Evolutionary conservation across 2,797 vertebrate genomes (phyloP).

Genomic region (Neosilurus mollespiculum): DNA sequence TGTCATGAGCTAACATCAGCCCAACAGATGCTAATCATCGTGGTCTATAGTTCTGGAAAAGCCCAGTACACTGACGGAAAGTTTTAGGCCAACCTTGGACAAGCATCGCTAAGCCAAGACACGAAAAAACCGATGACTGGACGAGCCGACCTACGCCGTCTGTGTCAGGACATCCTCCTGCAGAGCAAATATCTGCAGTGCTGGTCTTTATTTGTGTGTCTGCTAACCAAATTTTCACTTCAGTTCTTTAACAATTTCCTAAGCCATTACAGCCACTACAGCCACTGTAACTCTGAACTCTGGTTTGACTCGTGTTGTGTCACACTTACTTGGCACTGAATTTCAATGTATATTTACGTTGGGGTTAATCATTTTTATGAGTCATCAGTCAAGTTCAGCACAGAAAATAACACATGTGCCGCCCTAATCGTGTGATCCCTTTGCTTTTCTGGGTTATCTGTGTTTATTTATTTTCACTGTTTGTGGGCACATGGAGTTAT

Average conservation of each 20-base stretch:
- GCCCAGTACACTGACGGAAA: constrained; percentile 71
- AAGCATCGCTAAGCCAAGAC: constrained; percentile 66
- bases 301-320: constrained; percentile 2
- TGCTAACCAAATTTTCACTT: constrained; percentile 8
- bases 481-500: constrained; percentile 6
- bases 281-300: constrained; percentile 12
- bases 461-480: constrained; percentile 18
- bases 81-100: constrained; percentile 68
- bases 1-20: constrained; percentile 60
- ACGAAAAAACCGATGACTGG: constrained; percentile 70
- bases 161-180: constrained; percentile 65
- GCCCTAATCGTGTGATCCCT: constrained; percentile 9
- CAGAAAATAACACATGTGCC: constrained; percentile 8
- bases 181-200: constrained; percentile 59
- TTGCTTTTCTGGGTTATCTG: constrained; percentile 19
- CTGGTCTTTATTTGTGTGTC: constrained; percentile 56
- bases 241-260: not conserved
- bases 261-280: not conserved
- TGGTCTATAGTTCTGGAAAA: constrained; percentile 64
- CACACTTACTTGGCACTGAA: not conserved
- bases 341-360: constrained; percentile 21
- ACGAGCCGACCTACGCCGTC: constrained; percentile 60
- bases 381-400: constrained; percentile 2
- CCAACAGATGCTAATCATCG: constrained; percentile 59
- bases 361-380: constrained; percentile 20